Evolutionary conservation across 2,113 vertebrate genomes (phyloP).

Genomic region (Porphyrio hochstetteri): DNA sequence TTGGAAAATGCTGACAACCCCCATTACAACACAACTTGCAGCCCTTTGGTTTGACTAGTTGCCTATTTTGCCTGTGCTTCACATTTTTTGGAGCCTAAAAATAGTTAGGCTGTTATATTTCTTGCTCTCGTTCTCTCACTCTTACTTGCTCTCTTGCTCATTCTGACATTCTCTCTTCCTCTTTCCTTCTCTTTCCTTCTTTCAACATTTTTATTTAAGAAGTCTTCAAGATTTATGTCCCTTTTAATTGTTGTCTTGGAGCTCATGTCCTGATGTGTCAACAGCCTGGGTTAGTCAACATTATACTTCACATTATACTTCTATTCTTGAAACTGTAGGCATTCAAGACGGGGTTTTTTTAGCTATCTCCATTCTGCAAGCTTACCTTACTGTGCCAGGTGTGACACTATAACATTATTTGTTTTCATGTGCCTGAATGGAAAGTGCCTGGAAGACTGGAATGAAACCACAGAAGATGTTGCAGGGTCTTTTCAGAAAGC

Average conservation of each 20-base stretch:
- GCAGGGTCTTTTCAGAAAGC: neutral
- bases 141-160: neutral
- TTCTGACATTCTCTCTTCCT: neutral
- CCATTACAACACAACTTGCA: neutral
- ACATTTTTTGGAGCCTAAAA: neutral
- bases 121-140: no score
- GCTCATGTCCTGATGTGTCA: neutral
- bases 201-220: neutral
- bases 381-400: neutral
- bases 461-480: neutral
- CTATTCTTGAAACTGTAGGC: neutral
- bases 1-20: neutral
- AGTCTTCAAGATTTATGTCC: neutral
- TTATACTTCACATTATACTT: neutral
- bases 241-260: neutral
- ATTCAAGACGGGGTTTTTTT: neutral
- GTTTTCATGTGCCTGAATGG: neutral
- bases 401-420: neutral
- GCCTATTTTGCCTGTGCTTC: neutral
- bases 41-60: neutral
- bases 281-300: neutral
- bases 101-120: neutral
- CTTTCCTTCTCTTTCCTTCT: neutral
- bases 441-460: neutral
- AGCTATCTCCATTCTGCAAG: neutral